Base-by-base conservation (phyloP, 2,797 vertebrate genomes). In the Coccyzus lansbergi region DNA sequence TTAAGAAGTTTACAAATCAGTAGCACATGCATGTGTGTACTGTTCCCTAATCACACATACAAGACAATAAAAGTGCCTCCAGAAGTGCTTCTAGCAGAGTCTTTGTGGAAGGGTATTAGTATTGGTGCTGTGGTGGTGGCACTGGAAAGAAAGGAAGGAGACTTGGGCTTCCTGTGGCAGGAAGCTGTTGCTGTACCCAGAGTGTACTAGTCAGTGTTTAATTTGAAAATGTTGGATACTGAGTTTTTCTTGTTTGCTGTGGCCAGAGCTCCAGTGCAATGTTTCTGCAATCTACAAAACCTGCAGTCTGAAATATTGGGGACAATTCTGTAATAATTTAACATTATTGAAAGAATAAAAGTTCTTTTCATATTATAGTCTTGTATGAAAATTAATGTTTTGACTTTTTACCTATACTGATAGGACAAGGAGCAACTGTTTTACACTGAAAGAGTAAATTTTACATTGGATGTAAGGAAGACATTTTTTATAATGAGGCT, bases 401-500 rank as follows among this genome's bases (percentile, higher is more conserved):
- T 67, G 28, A 58, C 19, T 74, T 88, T 63, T 63, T 84, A 42
- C 6, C 12, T 70, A n/a, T 67, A 19, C 20, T 59, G 48, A 55
- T 14, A 51, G 19, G 18, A 25, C 29, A 71, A 34, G 28, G 9
- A 7, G 2, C 42, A 22, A 15, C 1, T 3, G 29, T 29, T 83
- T 78, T 65, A 24, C 31, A 18, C 42, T 46, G 15, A 24, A 21
- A 33, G 22, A 10, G 7, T 15, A 36, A 49, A 42, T 12, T 60
- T 55, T 12, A 64, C 14, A 7, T 13, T 46, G 17, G 29, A 21
- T 42, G 9, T 11, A 22, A 46, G 20, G 65, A 71, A 26, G 65
- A 71, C 26, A 5, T 44, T 5, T 5, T 71, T 34, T 9, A 7
- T 1, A 1, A 1, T 29, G 56, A 11, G 13, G 24, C 4, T 58